These are phyloP conservation scores for Lamprotornis superbus DNA, from an alignment of 2,113 vertebrate genomes.

Conservation along the genomic window DNA sequence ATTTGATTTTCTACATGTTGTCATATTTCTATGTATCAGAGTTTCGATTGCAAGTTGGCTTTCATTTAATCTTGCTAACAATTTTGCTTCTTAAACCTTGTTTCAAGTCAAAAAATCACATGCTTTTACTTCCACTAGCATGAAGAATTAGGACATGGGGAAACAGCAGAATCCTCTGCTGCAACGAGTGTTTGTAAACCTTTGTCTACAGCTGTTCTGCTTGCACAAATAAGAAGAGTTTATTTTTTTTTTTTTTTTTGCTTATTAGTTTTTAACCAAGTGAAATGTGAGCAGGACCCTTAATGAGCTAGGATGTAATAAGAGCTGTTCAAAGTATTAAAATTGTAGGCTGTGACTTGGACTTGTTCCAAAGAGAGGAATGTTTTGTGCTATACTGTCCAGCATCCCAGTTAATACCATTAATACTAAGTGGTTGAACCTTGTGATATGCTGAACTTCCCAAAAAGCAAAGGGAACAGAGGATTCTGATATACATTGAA, in stretches of 20 bases:
- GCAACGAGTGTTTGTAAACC: not conserved
- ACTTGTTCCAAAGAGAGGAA: not conserved
- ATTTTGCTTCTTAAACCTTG: not conserved
- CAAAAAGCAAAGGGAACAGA: not conserved
- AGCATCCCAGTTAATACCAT: not conserved
- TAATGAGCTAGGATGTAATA: not conserved
- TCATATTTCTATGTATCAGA: not conserved
- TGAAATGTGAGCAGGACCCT: not conserved
- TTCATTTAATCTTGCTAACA: not conserved
- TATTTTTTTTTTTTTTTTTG: not conserved
- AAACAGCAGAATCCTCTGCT: not conserved
- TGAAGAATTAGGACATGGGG: not conserved
- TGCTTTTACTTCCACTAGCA: not conserved
- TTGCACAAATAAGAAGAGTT: not conserved
- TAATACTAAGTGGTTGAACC: not conserved
- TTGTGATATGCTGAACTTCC: not conserved
- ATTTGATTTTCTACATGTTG: conserved; percentile 3
- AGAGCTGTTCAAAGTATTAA: not conserved
- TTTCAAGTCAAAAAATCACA: not conserved
- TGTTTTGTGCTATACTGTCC: not conserved
- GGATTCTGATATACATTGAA: not conserved
- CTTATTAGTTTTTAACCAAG: not conserved
- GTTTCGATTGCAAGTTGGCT: not conserved
- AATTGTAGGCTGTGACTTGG: not conserved
- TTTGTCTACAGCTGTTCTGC: not conserved